phyloP scores from a whole-genome alignment of 2,113 vertebrate genomes.

The Chunga burmeisteri region DNA sequence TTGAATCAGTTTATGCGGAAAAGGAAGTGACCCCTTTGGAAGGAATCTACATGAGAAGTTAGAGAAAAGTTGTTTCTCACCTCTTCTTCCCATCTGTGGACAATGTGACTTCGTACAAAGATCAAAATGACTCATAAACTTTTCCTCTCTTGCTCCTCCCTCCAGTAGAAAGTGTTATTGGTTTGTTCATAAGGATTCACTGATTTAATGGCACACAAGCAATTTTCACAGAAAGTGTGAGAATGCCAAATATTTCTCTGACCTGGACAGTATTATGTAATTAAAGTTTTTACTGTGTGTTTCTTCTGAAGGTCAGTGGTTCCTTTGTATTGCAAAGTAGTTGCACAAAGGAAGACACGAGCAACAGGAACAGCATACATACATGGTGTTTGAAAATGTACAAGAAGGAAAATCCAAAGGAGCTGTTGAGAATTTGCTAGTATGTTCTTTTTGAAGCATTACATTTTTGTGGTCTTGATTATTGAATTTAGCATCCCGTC shows the following conservation, averaged over 20 bases:
- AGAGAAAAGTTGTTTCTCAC: not conserved
- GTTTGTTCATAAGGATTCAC: not conserved
- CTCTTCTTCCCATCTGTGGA: not conserved
- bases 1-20: not conserved
- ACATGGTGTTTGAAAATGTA: not conserved
- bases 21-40: not conserved
- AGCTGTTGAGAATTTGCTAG: not conserved
- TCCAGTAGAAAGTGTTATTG: not conserved
- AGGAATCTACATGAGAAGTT: not conserved
- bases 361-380: not conserved
- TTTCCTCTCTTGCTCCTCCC: not conserved
- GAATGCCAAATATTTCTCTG: not conserved
- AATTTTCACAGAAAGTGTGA: not conserved
- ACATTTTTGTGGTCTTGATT: not conserved
- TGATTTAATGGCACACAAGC: not conserved
- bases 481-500: not conserved
- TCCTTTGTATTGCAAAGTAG: not conserved
- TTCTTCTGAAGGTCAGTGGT: not conserved
- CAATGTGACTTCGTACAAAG: rapidly evolving
- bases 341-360: not conserved
- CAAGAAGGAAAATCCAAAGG: not conserved
- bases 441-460: not conserved
- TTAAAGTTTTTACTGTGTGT: not conserved
- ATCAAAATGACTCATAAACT: not conserved
- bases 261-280: not conserved